Conservation (phyloP, 2,888 invertebrate genomes). For the Eueremaeus valkanovi region DNA sequence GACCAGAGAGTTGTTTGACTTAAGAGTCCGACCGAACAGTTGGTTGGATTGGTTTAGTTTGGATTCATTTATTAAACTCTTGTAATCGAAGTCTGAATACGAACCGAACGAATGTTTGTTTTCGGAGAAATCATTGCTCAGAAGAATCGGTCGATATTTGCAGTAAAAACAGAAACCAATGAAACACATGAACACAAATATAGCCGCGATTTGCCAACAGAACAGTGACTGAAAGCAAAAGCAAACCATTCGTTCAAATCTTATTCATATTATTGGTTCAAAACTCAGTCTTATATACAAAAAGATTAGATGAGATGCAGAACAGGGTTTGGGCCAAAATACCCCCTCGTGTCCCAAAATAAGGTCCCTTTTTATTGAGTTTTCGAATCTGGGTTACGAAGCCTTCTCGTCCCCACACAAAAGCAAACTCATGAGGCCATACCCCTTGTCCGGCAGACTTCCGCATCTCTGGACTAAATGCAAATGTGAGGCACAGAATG, state of each 20-base stretch:
- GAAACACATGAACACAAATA: neutral
- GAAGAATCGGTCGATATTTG: neutral
- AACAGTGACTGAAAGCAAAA: conserved; percentile 46
- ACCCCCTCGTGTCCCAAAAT: no score
- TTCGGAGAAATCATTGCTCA: neutral
- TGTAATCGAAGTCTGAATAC: neutral
- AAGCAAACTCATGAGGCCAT: no score
- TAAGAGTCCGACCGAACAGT: neutral
- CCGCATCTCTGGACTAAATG: no score
- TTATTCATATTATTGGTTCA: neutral
- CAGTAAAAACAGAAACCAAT: conserved; percentile 9
- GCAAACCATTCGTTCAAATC: neutral
- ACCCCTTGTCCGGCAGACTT: no score
- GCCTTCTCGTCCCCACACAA: no score
- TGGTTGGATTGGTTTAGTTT: neutral
- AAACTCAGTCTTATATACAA: neutral
- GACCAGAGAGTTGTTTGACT: neutral
- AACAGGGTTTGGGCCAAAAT: no score
- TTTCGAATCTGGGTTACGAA: no score
- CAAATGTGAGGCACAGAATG: no score
- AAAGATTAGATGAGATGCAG: neutral
- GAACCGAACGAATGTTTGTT: neutral
- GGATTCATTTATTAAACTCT: neutral
- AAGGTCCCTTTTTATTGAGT: no score
- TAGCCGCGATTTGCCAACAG: conserved; percentile 38